Base-by-base conservation (phyloP, 2,113 vertebrate genomes). In the Myiagra hebetior region DNA sequence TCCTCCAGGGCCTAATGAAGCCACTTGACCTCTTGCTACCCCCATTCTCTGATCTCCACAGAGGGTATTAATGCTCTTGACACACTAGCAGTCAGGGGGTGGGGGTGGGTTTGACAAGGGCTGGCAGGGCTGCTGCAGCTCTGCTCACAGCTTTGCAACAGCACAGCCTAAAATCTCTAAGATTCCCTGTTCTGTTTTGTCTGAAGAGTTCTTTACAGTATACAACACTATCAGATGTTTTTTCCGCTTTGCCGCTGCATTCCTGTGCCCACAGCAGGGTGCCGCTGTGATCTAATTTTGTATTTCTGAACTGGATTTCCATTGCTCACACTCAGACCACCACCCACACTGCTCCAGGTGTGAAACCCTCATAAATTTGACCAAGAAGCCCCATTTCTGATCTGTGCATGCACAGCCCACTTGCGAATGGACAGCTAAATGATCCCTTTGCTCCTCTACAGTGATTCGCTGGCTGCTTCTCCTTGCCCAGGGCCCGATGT, bases 1-100 rank as follows among this genome's bases (percentile, higher is more conserved):
- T 15, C 81, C 80, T 90, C 53, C 5, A 2, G 20, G 56, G 69
- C 35, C 74, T 85, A 11, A 79, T 82, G 85, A 64, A 85, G 83
- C 80, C 93, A 94, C 93, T 94, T 91, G 89, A 94, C 91, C 86
- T 94, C 91, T 91, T 94, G 84, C 87, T 80, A 55, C 75, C 41
- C 50, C 80, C 28, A 46, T 88, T 92, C 79, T 92, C 50, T 1
- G 0, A 1, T 57, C 78, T 79, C 59, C 88, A 63, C 87, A 55
- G 79, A 69, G 68, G 30, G 11, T 4, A 50, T 94, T 88, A 91
- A 67, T 50, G 28, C 79, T 90, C 22, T 59, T 33, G 72, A 70
- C 84, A 65, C 23, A 33, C 64, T 24, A 13, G 63, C 53, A 16
- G 47, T 1, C 30, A 2, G 15, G 69, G 30, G 16, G 13, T 10